Percentiles rank a stretch among this genome's conserved stretches.
Conservation (phyloP, 1,140 invertebrate genomes). For the Drosophila subobscura region DNA sequence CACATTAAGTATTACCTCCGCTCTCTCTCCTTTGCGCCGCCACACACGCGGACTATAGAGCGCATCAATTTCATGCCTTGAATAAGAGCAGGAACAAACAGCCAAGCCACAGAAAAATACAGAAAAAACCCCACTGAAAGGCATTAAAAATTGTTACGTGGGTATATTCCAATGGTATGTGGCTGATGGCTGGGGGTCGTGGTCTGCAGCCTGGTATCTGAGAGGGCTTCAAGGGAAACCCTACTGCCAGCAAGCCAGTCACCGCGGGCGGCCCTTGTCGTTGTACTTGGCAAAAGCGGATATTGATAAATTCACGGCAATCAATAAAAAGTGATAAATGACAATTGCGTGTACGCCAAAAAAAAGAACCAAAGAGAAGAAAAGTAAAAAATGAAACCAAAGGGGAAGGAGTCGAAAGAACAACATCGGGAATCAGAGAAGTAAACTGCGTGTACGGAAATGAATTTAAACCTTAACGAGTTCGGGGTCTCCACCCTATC, state of each 20-base stretch:
- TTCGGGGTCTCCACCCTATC: constrained; percentile 9
- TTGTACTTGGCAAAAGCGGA: constrained; percentile 66
- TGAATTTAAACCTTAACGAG: constrained; percentile 76
- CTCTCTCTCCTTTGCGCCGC: too few species aligned
- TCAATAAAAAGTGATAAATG: constrained; percentile 81
- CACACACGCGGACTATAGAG: constrained; percentile 36
- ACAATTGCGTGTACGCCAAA: constrained; percentile 73
- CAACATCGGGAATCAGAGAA: constrained; percentile 49
- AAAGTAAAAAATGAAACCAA: constrained; percentile 20
- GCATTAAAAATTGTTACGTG: constrained; percentile 77
- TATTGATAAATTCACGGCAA: constrained; percentile 81
- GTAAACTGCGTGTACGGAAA: constrained; percentile 49
- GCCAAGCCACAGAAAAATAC: constrained; percentile 17
- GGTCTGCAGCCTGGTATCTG: neutral
- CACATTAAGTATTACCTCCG: constrained; percentile 70
- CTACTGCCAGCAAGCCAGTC: constrained; percentile 33
- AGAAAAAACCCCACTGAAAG: constrained; percentile 54
- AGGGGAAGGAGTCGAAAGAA: constrained; percentile 16
- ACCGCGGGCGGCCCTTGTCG: constrained; percentile 57
- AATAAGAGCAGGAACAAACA: constrained; percentile 46
- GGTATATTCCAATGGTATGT: constrained; percentile 49
- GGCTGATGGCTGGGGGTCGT: neutral
- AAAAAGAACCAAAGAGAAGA: constrained; percentile 17
- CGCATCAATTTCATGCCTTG: constrained; percentile 81
- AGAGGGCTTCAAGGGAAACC: constrained; percentile 5